Base-by-base conservation (phyloP, 2,888 invertebrate species). In the Parnassius glacialis region DNA sequence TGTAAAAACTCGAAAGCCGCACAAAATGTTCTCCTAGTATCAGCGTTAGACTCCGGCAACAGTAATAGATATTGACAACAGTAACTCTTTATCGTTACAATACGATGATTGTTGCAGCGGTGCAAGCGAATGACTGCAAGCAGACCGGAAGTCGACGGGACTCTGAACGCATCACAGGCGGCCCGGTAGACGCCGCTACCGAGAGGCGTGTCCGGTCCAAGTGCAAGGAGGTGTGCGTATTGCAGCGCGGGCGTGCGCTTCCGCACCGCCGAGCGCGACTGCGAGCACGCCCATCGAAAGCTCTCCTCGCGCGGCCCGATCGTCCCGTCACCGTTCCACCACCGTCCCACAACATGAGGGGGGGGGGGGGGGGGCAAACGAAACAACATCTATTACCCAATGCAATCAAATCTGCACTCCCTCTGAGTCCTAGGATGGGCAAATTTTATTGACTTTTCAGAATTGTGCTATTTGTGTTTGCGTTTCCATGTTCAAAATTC, bases 211-310 rank as follows among this genome's bases (percentile, higher is more conserved):
- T 83, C 83, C 84, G 75, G 74, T 67, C 79, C 70, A 65, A 53
- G 54, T 77, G 78, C 75, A 74, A 70, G 68, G 74, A 71, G 74
- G 71, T 79, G 70, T 68, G 67, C 65, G 73, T 57, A 65, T 61
- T 67, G 67, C 65, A n/a, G 48, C 48, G 71, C 78, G 69, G 67
- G 67, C 65, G 73, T 55, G 65, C 60, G 66, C 68, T 65, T 70
- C 75, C 77, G 79, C 78, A 76, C 80, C 78, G 75, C 80, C 77
- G 74, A 69, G 71, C 74, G 74, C 76, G 70, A 65, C 69, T 69
- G 60, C 45, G 66, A 67, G 68, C 70, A 67, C 68, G 68, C 68
- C 68, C 67, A 68, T 67, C 64, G 65, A 62, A 59, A 48, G 61
- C 16, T 57, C 48, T 47, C 57, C 54, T 48, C 55, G 51, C 51